Evolutionary conservation across 1,140 invertebrate genomes (phyloP).

Genomic region (Pogonognathellus flavescens): DNA sequence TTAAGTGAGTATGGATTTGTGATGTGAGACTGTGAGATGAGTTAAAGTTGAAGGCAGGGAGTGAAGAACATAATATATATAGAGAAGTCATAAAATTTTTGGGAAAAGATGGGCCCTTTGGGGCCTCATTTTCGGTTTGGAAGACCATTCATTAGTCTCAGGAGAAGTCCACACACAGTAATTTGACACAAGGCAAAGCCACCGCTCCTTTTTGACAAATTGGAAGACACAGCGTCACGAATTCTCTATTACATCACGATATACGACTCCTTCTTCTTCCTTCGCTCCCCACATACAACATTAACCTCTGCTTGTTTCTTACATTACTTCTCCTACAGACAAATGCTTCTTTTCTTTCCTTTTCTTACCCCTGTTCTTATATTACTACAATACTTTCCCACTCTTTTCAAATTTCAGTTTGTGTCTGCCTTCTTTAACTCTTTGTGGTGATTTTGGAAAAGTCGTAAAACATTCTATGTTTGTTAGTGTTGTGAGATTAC

Average conservation of each 20-base stretch:
- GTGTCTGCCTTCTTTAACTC: no score
- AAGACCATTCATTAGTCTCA: constrained; percentile 64
- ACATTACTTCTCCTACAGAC: neutral
- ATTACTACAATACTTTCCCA: no score
- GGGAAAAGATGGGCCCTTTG: constrained; percentile 62
- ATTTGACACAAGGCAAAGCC: constrained; percentile 58
- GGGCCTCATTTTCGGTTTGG: constrained; percentile 64
- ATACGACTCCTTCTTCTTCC: neutral
- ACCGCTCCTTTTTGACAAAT: constrained; percentile 62
- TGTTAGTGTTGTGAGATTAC: no score
- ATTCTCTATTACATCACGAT: constrained; percentile 61
- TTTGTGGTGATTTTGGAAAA: no score
- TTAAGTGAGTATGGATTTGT: neutral
- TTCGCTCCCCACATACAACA: neutral
- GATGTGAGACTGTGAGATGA: neutral
- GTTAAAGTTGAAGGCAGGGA: neutral
- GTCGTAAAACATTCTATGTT: no score
- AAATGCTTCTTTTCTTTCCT: constrained; percentile 5
- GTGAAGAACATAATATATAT: neutral
- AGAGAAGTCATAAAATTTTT: constrained; percentile 41
- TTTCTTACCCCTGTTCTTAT: neutral
- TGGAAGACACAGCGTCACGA: constrained; percentile 60
- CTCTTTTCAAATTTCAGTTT: no score
- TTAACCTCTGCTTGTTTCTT: constrained; percentile 7
- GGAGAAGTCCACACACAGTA: constrained; percentile 51